phyloP scores from a whole-genome alignment of 2,113 vertebrate genomes.

The Pachyramphus minor region DNA sequence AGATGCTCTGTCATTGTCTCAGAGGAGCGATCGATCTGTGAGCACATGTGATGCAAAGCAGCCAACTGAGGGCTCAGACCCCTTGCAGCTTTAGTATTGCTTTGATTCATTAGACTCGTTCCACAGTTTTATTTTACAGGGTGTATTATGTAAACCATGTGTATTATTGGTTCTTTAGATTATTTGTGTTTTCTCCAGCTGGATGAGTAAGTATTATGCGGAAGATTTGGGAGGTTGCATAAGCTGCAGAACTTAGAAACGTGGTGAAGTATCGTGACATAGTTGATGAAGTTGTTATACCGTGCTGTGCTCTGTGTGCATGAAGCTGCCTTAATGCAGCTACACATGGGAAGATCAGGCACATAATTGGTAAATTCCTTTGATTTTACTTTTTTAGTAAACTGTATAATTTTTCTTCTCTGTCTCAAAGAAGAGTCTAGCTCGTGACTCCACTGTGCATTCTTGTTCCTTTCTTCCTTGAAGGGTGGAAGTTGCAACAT shows the following conservation, averaged over 20 bases:
- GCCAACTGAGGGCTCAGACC: rapidly evolving
- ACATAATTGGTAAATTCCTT: neutral
- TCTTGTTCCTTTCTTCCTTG: neutral
- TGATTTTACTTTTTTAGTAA: neutral
- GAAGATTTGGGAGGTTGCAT: neutral
- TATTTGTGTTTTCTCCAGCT: neutral
- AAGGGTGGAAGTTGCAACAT: neutral
- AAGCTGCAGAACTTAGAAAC: neutral
- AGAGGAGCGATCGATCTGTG: rapidly evolving
- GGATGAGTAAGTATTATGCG: neutral
- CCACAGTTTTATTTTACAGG: neutral
- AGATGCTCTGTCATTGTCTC: neutral
- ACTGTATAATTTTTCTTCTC: neutral
- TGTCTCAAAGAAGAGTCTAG: neutral
- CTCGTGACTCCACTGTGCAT: neutral
- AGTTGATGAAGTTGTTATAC: neutral
- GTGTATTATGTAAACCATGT: neutral
- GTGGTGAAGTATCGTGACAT: neutral
- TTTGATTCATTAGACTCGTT: neutral
- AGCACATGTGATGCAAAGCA: rapidly evolving
- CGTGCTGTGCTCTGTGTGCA: neutral
- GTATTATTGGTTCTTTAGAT: neutral
- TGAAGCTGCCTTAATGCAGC: neutral
- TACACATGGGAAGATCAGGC: neutral
- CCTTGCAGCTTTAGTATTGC: neutral